Evolutionary conservation across 2,113 vertebrate species (phyloP), one percentile per base, ranked within the genome.

Genomic region (Limnothrissa miodon): DNA sequence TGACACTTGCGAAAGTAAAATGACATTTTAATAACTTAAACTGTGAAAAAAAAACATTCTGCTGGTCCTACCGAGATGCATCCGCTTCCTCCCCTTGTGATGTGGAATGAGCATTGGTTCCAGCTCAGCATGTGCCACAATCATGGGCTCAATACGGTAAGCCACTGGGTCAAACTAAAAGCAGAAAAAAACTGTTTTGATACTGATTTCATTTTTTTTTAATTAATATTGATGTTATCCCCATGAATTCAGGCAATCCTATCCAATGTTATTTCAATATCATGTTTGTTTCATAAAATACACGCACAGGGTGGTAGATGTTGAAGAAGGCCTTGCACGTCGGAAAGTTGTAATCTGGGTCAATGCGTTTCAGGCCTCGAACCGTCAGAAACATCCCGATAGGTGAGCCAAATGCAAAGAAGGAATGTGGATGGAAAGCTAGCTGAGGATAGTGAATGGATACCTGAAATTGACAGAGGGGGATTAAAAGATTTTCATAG

Each of bases 251-350:
- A n/a, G n/a, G n/a, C n/a, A n/a, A n/a, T n/a, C n/a, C n/a, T n/a
- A n/a, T n/a, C 6, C 42, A 4, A 6, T 42, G 42, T 42, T 42
- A 42, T 4, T 42, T 42, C 2, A 42, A 42, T 4, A 42, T 42
- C 42, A 42, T n/a, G n/a, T n/a, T n/a, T n/a, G n/a, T 15, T 48
- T 11, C 10, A 48, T 15, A 48, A 1, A n/a, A 62, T 29, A 74
- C 36, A 93, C 96, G 89, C 91, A 99, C 98, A 0, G 98, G 98
- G 87, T 99, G 98, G 89, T 98, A 99, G 93, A 99, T 96, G 93
- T 99, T 99, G 93, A 97, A 99, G 96, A 99, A 99, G 88, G 96
- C 96, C 88, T 96, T 97, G 95, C 98, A 99, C 70, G 97, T 99
- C 81, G 98, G 98, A 87, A 99, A 96, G 88, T 91, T 94, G 92